These are phyloP conservation scores for Altica lythri DNA, from an alignment of 2,888 invertebrate genomes.

Conservation along the genomic window DNA sequence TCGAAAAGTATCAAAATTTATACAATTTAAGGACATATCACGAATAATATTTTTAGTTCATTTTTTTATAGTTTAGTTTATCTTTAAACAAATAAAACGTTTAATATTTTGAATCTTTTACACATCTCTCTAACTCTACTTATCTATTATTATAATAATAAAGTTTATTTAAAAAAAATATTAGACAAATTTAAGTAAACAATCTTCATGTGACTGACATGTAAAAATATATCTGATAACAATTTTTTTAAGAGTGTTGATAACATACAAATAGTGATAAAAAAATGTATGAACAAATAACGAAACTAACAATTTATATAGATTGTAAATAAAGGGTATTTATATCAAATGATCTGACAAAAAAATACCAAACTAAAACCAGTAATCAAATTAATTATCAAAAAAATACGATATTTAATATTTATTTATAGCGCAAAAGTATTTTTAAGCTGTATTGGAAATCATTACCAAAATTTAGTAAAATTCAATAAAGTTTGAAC, in stretches of 20 bases:
- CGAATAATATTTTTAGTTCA: too few relatives aligned
- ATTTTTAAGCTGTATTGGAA: neutral
- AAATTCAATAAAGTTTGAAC: too few relatives aligned
- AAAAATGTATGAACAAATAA: slow-evolving; percentile 12
- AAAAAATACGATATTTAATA: neutral
- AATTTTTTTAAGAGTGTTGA: slow-evolving; percentile 8
- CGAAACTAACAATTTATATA: slow-evolving; percentile 8
- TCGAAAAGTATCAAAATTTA: slow-evolving; percentile 1
- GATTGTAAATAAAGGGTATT: neutral
- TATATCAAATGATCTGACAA: neutral
- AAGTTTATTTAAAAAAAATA: slow-evolving; percentile 5
- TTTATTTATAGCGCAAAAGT: neutral
- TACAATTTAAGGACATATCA: too few relatives aligned
- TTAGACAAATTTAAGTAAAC: slow-evolving; percentile 1
- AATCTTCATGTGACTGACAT: slow-evolving; percentile 12
- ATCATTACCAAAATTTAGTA: too few relatives aligned
- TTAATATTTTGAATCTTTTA: neutral
- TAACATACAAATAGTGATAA: slow-evolving; percentile 16
- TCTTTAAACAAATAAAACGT: neutral
- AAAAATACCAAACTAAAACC: neutral
- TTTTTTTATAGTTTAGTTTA: slow-evolving; percentile 2
- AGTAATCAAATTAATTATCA: too few relatives aligned
- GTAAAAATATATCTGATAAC: slow-evolving; percentile 12
- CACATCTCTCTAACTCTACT: neutral
- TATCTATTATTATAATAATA: slow-evolving; percentile 6